Conservation (phyloP, 2,797 vertebrate genomes). For the Jordanella pulchra region DNA sequence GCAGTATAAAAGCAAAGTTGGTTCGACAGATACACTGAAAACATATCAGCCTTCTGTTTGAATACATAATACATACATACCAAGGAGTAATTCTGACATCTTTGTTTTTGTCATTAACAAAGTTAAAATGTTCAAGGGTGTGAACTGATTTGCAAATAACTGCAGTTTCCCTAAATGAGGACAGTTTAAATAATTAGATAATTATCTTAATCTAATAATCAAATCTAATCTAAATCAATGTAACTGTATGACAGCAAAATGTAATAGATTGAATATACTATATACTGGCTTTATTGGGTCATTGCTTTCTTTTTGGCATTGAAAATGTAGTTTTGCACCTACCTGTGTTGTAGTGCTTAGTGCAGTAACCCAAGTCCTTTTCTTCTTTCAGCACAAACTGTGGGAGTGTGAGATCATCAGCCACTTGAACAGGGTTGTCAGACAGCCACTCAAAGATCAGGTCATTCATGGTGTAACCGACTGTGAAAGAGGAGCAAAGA, state of each 20-base stretch:
- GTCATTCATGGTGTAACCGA: slow-evolving; percentile 97
- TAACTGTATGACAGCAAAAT: not conserved
- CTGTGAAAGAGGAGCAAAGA: slow-evolving; percentile 69
- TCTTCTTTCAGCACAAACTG: slow-evolving; percentile 94
- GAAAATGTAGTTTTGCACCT: not conserved
- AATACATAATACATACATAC: too few species aligned
- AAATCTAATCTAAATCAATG: not conserved
- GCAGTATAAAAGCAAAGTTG: too few species aligned
- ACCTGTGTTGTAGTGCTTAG: slow-evolving; percentile 96
- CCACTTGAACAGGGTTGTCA: slow-evolving; percentile 90
- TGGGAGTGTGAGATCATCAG: slow-evolving; percentile 91
- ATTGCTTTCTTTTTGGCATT: not conserved
- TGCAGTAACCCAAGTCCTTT: slow-evolving; percentile 93
- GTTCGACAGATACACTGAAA: too few species aligned
- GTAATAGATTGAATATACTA: not conserved
- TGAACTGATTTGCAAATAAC: not conserved
- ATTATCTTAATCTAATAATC: too few species aligned
- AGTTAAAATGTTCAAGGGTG: not conserved
- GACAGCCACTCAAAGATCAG: slow-evolving; percentile 93
- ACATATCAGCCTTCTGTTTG: too few species aligned
- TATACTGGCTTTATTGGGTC: not conserved
- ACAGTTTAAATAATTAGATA: too few species aligned
- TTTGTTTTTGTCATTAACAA: not conserved
- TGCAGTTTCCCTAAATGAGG: not conserved
- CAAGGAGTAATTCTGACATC: not conserved